These are phyloP conservation scores for Agonopterix heracliana DNA, from an alignment of 2,888 invertebrate genomes.

Conservation along the genomic window DNA sequence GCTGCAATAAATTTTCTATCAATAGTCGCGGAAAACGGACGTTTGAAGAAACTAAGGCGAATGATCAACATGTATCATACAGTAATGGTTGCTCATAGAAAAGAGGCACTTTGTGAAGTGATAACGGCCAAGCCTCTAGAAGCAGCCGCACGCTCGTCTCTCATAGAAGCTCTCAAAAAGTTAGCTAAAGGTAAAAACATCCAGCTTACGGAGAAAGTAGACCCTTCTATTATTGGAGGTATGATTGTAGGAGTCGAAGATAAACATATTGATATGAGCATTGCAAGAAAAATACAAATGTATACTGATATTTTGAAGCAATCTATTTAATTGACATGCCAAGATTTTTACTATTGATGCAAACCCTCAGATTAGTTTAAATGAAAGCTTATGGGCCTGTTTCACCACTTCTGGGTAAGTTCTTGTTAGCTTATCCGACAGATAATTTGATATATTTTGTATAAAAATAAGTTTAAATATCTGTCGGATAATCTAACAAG, in stretches of 20 bases:
- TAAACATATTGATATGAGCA: constrained; percentile 59
- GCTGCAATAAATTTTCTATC: constrained; percentile 46
- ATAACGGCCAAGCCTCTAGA: constrained; percentile 57
- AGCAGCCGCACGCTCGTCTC: constrained; percentile 24
- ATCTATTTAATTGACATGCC: background rate
- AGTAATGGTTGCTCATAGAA: constrained; percentile 60
- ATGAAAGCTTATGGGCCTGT: background rate
- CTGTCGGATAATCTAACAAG: too few relatives aligned
- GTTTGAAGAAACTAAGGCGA: constrained; percentile 43
- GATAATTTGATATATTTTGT: too few relatives aligned
- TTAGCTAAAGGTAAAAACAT: constrained; percentile 50
- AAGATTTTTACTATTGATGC: background rate
- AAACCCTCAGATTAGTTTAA: background rate
- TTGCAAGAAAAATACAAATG: constrained; percentile 45
- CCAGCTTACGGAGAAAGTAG: constrained; percentile 49
- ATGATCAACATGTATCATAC: constrained; percentile 47
- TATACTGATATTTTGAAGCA: constrained; percentile 45
- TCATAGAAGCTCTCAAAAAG: constrained; percentile 43
- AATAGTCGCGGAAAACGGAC: constrained; percentile 56
- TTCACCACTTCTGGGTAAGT: too few relatives aligned
- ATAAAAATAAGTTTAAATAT: too few relatives aligned
- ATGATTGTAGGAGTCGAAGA: constrained; percentile 59
- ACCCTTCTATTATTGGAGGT: constrained; percentile 51
- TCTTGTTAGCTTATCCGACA: too few relatives aligned
- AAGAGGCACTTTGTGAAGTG: constrained; percentile 56